These are phyloP conservation scores for Coenonympha glycerion DNA, from an alignment of 2,888 invertebrate genomes.

Conservation along the genomic window DNA sequence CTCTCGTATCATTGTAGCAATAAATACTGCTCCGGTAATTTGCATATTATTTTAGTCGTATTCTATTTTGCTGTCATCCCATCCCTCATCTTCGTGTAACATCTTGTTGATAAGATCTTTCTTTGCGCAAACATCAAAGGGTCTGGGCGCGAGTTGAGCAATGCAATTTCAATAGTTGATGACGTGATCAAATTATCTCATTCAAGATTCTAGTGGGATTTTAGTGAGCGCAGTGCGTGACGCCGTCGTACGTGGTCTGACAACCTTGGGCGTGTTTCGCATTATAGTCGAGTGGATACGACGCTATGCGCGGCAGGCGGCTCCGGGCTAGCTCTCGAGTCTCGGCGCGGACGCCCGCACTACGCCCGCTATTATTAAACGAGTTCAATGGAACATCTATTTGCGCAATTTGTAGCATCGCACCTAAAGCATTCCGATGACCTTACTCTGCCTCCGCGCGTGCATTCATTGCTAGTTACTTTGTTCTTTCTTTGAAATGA, in stretches of 20 bases:
- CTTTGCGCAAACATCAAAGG: conserved; percentile 6
- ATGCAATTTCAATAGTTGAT: conserved; percentile 14
- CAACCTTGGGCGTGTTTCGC: conserved; percentile 58
- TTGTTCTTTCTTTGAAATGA: conserved; percentile 15
- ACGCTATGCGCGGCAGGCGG: too few relatives aligned
- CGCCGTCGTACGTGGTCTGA: conserved; percentile 35
- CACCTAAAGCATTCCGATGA: conserved; percentile 64
- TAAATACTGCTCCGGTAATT: too few relatives aligned
- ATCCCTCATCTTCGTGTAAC: background rate
- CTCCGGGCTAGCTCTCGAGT: conserved; percentile 38
- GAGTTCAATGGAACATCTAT: conserved; percentile 77
- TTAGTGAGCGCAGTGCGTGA: conserved; percentile 43
- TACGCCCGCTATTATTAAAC: conserved; percentile 72
- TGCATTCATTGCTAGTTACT: conserved; percentile 28
- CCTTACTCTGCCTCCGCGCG: conserved; percentile 53
- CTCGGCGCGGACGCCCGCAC: conserved; percentile 60
- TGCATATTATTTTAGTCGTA: too few relatives aligned
- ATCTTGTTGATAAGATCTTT: background rate
- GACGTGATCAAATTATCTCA: conserved; percentile 35
- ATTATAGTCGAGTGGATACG: conserved; percentile 39
- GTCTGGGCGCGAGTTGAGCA: background rate
- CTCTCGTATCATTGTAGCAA: background rate
- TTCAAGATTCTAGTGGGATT: conserved; percentile 42
- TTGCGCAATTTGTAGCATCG: conserved; percentile 72
- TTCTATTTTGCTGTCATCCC: background rate